A percentile compares a stretch with the other conserved stretches of the same genome.
These are phyloP conservation scores for Globia sparganii DNA, from an alignment of 2,888 invertebrate genomes.

Conservation along the genomic window DNA sequence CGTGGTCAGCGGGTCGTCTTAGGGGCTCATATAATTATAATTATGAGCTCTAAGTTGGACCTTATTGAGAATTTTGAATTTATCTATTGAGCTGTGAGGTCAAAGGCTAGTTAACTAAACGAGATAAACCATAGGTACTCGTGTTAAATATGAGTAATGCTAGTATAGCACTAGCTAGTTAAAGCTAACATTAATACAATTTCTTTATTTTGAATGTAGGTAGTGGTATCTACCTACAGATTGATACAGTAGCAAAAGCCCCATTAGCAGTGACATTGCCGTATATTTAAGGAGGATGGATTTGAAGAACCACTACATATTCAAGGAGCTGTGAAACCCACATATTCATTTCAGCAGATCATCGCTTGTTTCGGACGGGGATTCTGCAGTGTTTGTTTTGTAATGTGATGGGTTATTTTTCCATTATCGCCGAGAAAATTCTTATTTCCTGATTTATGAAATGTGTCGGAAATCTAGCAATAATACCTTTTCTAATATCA, in stretches of 20 bases:
- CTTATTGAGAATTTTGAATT: neutral
- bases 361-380: neutral
- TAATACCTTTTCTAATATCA: neutral
- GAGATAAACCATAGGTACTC: neutral
- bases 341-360: neutral
- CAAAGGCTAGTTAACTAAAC: neutral
- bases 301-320: neutral
- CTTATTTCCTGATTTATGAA: neutral
- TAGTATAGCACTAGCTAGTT: neutral
- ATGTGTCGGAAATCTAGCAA: neutral
- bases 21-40: no score
- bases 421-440: neutral
- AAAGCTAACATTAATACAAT: neutral
- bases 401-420: neutral
- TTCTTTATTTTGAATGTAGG: neutral
- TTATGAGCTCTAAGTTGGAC: no score
- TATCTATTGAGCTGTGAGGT: neutral
- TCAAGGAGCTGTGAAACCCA: neutral
- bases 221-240: neutral
- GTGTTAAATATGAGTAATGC: neutral
- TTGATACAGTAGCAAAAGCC: neutral
- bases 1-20: no score
- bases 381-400: neutral
- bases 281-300: constrained; percentile 5
- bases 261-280: neutral